phyloP scores from a whole-genome alignment of 2,888 invertebrate species.

The Apomyelois bistriatella region DNA sequence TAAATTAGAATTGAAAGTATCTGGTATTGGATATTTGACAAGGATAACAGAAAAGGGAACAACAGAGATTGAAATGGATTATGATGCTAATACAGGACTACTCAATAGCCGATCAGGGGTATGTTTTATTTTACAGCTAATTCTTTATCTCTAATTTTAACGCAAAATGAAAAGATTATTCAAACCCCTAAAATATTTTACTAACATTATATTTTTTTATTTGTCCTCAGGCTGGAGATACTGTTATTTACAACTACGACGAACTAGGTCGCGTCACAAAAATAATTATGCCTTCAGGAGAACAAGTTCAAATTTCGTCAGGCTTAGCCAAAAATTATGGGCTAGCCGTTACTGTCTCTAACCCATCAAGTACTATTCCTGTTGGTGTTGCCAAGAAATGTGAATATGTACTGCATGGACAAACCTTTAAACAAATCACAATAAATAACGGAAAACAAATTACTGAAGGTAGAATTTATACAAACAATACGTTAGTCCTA shows the following conservation, averaged over 20 bases:
- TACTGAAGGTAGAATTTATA: slow-evolving; percentile 87
- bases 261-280: slow-evolving; percentile 91
- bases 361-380: slow-evolving; percentile 72
- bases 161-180: too few relatives aligned
- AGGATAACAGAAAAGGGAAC: slow-evolving; percentile 93
- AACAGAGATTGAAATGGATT: slow-evolving; percentile 93
- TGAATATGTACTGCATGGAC: slow-evolving; percentile 82
- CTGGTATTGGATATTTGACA: slow-evolving; percentile 94
- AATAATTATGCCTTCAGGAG: slow-evolving; percentile 94
- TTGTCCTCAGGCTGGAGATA: slow-evolving; percentile 85
- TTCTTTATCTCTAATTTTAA: background rate
- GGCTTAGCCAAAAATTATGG: slow-evolving; percentile 88
- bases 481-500: slow-evolving; percentile 89
- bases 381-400: slow-evolving; percentile 78
- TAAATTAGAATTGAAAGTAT: slow-evolving; percentile 94
- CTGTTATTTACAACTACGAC: slow-evolving; percentile 95
- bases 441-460: slow-evolving; percentile 86
- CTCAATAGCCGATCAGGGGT: slow-evolving; percentile 91
- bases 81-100: slow-evolving; percentile 93
- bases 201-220: background rate
- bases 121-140: slow-evolving; percentile 46
- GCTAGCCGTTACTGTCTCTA: slow-evolving; percentile 85
- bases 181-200: background rate
- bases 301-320: slow-evolving; percentile 89
- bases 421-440: slow-evolving; percentile 83